A percentile compares a stretch with the other conserved stretches of the same genome.
Evolutionary conservation across 2,888 invertebrate species (phyloP).

Genomic region (Drosophila leonis): DNA sequence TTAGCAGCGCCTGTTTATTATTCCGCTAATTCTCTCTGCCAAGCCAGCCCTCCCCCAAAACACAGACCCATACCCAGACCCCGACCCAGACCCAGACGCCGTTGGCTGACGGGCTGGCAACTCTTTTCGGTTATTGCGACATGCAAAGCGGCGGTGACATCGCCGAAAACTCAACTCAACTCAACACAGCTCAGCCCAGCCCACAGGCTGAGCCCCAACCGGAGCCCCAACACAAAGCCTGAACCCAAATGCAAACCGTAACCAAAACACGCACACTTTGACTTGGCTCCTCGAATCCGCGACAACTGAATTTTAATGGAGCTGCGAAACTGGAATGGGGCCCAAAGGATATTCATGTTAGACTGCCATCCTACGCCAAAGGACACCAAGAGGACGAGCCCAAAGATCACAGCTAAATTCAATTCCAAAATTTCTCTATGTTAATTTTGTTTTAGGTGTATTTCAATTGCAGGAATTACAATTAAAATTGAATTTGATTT

Average conservation of each 20-base stretch:
- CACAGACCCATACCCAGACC: neutral
- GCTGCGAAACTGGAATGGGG: constrained; percentile 1
- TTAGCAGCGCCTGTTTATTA: constrained; percentile 83
- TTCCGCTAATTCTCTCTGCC: constrained; percentile 76
- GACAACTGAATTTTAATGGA: constrained; percentile 56
- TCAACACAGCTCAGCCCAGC: constrained; percentile 15
- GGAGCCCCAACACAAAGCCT: neutral
- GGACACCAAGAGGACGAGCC: constrained; percentile 1
- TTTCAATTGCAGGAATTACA: neutral
- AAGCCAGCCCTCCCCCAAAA: neutral
- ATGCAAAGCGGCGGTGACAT: constrained; percentile 80
- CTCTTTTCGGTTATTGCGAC: constrained; percentile 68
- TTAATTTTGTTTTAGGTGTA: neutral
- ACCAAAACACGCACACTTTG: constrained; percentile 58
- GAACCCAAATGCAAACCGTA: constrained; percentile 34
- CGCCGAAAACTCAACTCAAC: constrained; percentile 66
- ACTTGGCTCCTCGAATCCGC: constrained; percentile 49
- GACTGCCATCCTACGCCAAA: neutral
- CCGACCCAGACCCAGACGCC: neutral
- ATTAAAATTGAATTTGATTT: neutral
- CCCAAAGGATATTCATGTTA: neutral
- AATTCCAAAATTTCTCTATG: neutral
- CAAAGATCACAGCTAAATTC: neutral
- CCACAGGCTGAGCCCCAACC: constrained; percentile 8
- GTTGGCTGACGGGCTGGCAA: constrained; percentile 25